Percentiles rank a stretch among this genome's conserved stretches.
phyloP scores from a whole-genome alignment of 2,797 vertebrate genomes.

The Periparus ater region DNA sequence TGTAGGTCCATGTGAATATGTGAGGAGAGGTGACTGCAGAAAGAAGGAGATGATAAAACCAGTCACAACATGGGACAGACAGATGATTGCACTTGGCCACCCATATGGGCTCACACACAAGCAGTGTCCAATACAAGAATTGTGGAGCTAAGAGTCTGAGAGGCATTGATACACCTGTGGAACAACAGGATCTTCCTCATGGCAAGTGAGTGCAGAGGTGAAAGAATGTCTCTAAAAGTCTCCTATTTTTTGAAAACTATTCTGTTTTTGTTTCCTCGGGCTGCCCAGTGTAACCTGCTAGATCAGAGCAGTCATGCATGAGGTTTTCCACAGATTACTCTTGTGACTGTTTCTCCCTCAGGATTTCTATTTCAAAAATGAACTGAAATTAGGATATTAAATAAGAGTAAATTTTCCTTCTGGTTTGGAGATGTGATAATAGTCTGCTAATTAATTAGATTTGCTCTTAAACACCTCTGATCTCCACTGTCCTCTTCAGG shows the following conservation, averaged over 20 bases:
- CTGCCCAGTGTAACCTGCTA: not conserved
- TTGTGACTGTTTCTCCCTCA: not conserved
- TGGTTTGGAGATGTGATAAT: not conserved
- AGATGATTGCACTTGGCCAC: not conserved
- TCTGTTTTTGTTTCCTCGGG: not conserved
- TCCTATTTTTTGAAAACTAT: not conserved
- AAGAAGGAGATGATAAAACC: not conserved
- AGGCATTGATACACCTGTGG: not conserved
- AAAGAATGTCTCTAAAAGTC: not conserved
- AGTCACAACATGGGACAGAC: not conserved
- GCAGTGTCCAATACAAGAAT: rapidly evolving
- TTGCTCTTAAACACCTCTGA: not conserved
- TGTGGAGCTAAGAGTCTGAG: not conserved
- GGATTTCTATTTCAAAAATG: not conserved
- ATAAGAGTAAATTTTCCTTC: not conserved
- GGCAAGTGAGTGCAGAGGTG: not conserved
- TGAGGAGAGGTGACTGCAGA: not conserved
- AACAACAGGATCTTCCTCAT: not conserved
- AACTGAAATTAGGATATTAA: not conserved
- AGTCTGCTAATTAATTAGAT: not conserved
- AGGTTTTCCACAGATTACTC: not conserved
- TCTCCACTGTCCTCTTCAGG: not conserved
- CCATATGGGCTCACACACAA: not conserved
- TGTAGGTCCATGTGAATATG: not conserved
- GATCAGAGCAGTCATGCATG: not conserved